These are phyloP conservation scores for Puma concolor DNA, from an alignment of 2,113 vertebrate species.

Conservation along the genomic window DNA sequence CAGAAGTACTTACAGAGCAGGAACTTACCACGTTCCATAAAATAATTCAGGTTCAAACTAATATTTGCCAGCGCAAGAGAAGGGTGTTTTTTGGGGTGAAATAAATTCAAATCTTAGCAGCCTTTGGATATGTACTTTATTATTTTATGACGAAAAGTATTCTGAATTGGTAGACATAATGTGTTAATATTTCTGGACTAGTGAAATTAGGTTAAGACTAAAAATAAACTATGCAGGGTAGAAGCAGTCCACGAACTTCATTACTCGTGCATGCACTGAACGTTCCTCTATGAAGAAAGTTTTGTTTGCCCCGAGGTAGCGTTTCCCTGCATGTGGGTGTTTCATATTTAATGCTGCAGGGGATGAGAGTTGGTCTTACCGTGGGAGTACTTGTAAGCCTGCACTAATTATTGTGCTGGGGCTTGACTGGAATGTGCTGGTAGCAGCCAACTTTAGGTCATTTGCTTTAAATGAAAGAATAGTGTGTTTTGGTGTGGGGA, in stretches of 20 bases:
- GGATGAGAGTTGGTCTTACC: background rate
- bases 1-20: constrained; percentile 11
- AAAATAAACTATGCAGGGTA: constrained; percentile 43
- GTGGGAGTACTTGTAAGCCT: background rate
- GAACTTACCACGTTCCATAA: background rate
- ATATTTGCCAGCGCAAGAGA: background rate
- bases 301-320: constrained; percentile 5
- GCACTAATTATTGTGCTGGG: background rate
- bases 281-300: background rate
- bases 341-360: constrained; percentile 25
- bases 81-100: background rate
- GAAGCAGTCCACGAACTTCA: background rate
- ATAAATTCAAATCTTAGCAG: constrained; percentile 37
- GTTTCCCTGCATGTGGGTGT: background rate
- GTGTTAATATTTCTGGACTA: constrained; percentile 34
- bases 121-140: background rate
- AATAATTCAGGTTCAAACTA: constrained; percentile 7
- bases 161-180: background rate
- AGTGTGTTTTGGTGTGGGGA: background rate
- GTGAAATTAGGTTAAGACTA: constrained; percentile 44
- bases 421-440: background rate
- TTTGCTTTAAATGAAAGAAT: constrained; percentile 31
- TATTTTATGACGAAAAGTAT: constrained; percentile 38
- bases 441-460: background rate
- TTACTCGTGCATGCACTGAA: background rate